Percentiles rank a stretch among this genome's conserved stretches.
Evolutionary conservation across 2,113 vertebrate genomes (phyloP).

Genomic region (Sula dactylatra): DNA sequence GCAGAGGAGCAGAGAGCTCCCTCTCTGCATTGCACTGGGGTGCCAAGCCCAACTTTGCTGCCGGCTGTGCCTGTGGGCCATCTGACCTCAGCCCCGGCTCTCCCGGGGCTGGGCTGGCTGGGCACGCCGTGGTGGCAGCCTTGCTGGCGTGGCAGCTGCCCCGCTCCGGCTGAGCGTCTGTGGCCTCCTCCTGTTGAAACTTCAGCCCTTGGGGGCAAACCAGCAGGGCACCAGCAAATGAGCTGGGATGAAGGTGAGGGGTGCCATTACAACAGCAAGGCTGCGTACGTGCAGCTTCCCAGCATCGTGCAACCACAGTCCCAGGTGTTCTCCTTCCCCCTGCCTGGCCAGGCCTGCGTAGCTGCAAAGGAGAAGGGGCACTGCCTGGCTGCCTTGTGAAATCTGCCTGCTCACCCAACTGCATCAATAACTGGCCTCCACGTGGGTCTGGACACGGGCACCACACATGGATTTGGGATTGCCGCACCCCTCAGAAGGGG

Average conservation of each 20-base stretch:
- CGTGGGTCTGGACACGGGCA: neutral
- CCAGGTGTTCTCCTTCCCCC: neutral
- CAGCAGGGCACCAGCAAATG: neutral
- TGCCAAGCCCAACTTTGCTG: neutral
- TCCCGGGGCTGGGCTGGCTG: neutral
- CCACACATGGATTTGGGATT: neutral
- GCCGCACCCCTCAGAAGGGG: neutral
- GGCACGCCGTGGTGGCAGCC: neutral
- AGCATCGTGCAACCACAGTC: neutral
- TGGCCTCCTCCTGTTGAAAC: neutral
- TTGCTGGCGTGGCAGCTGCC: rapidly evolving
- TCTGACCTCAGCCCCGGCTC: neutral
- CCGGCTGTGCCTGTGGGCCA: neutral
- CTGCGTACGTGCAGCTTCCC: neutral
- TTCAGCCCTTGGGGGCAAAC: neutral
- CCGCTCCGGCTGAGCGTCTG: neutral
- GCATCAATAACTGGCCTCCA: neutral
- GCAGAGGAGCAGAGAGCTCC: neutral
- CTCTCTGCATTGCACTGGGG: neutral
- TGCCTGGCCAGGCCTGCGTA: neutral
- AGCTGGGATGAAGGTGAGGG: neutral
- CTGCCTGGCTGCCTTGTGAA: neutral
- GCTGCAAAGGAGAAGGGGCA: neutral
- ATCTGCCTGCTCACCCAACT: neutral
- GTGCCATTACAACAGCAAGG: neutral